phyloP scores from a whole-genome alignment of 2,113 vertebrate species.

The Columba janthina region DNA sequence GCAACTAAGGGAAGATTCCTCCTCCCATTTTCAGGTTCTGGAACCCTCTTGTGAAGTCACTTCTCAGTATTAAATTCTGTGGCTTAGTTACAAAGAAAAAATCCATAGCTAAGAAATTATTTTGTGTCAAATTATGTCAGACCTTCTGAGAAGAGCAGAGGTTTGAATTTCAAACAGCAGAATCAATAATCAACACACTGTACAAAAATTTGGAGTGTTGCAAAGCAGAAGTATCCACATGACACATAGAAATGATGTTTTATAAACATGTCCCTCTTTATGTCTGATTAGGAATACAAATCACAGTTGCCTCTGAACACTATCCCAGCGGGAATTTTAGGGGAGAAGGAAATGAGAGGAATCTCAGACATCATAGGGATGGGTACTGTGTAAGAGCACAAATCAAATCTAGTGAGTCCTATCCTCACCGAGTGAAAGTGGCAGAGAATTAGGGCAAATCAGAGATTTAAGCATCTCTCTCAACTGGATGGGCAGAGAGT shows the following conservation, averaged over 20 bases:
- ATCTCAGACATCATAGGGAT: background rate
- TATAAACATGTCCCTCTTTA: background rate
- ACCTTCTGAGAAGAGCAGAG: background rate
- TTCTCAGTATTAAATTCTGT: constrained; percentile 6
- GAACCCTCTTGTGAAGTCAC: background rate
- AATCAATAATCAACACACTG: background rate
- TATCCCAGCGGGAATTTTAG: background rate
- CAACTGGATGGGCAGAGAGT: background rate
- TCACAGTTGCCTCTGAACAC: background rate
- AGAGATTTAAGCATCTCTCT: background rate
- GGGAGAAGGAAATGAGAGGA: background rate
- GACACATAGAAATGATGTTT: background rate
- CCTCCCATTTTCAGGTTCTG: background rate
- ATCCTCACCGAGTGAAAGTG: background rate
- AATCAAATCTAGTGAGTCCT: background rate
- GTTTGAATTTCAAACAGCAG: constrained; percentile 2
- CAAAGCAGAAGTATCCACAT: background rate
- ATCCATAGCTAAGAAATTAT: background rate
- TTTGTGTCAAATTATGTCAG: background rate
- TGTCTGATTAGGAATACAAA: background rate
- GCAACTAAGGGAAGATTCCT: background rate
- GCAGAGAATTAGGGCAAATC: background rate
- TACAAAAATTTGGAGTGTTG: background rate
- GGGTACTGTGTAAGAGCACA: background rate
- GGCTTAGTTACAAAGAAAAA: background rate